Evolutionary conservation across 2,113 vertebrate species (phyloP).

Genomic region (Gopherus evgoodei): DNA sequence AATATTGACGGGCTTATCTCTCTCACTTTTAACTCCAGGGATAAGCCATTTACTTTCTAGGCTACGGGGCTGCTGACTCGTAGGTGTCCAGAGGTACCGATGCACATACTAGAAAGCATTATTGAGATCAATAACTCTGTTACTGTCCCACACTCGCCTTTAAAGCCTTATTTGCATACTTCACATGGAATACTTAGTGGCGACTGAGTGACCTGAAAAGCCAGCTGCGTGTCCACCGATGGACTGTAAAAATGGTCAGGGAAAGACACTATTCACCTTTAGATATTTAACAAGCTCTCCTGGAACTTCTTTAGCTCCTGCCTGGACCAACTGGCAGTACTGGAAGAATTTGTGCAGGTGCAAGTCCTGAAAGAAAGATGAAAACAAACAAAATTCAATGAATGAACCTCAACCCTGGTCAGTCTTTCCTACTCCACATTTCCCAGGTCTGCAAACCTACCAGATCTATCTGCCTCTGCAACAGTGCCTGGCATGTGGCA

Average conservation of each 20-base stretch:
- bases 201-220: conserved; percentile 24
- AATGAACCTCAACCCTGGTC: not conserved
- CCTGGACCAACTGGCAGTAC: conserved; percentile 90
- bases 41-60: not conserved
- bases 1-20: too few relatives aligned
- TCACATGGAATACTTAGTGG: not conserved
- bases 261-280: conserved; percentile 84
- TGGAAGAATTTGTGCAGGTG: conserved; percentile 98
- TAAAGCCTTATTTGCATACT: not conserved
- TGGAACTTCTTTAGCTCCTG: conserved; percentile 83
- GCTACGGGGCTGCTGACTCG: not conserved
- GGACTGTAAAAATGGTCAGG: not conserved
- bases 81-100: not conserved
- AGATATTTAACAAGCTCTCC: conserved; percentile 95
- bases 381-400: conserved; percentile 20
- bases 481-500: not conserved
- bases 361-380: conserved; percentile 85
- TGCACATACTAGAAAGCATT: not conserved
- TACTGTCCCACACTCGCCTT: not conserved
- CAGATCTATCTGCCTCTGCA: not conserved
- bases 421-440: not conserved
- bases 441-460: not conserved
- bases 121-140: not conserved
- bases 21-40: not conserved
- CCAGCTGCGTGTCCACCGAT: not conserved